Base-by-base conservation (phyloP, 2,113 vertebrate species). In the Ornithorhynchus anatinus region DNA sequence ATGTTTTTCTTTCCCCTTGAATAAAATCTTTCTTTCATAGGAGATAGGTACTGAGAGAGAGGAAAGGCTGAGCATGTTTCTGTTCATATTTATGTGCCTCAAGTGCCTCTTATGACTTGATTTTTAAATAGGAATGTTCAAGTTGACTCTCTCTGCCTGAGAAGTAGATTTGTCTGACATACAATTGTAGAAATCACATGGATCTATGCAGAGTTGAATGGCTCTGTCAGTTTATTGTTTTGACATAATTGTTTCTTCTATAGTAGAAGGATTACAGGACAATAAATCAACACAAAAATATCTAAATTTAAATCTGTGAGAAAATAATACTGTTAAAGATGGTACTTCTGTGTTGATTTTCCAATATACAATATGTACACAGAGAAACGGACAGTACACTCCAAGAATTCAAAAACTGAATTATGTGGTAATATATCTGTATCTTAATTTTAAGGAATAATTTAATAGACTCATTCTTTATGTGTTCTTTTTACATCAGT, bases 301-400 rank as follows among this genome's bases (percentile, higher is more conserved):
- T 89, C 85, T 89, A 87, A 87, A 84, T 90, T 76, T 87, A 90
- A 88, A 81, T 93, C 74, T 91, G 31, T 68, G 79, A 89, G 81
- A 90, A 87, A 90, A 91, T 89, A 94, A 91, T 80, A 89, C 92
- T 90, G 86, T 77, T 77, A 85, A 90, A 89, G 89, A 82, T 78
- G 82, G 80, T 76, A 81, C 69, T 85, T 69, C 44, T 72, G 73
- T 80, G 81, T 84, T 85, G 82, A 67, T 82, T 89, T 85, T 89
- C 86, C 88, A 66, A 65, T 51, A 88, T 73, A 87, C 80, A 85
- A 91, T 89, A 89, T 91, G 91, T 89, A 89, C 62, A 90, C 57
- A 83, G 66, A 82, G 84, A 84, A 65, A 84, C 63, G 81, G 84
- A 91, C 81, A 92, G 66, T 84, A 84, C 71, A 84, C 75, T 72